phyloP scores from a whole-genome alignment of 2,888 invertebrate species.

The Hedychridium roseum region DNA sequence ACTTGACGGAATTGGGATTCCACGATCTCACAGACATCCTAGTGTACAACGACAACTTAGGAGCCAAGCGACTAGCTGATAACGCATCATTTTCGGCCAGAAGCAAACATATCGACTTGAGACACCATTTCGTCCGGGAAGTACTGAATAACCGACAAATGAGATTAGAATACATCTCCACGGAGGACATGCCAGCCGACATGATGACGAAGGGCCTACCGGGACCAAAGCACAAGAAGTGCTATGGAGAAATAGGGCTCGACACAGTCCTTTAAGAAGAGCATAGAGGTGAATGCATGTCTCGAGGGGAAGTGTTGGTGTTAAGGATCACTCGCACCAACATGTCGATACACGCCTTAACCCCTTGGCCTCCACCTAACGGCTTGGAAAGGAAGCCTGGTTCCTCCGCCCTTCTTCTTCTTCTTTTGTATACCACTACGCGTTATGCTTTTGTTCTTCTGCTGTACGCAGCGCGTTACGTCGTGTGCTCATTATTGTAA shows the following conservation, averaged over 20 bases:
- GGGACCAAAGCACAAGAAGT: conserved; percentile 7
- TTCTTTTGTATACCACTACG: no score
- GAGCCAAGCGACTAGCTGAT: conserved; percentile 10
- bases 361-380: no score
- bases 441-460: no score
- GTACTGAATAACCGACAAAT: conserved; percentile 7
- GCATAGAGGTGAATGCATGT: not conserved
- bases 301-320: conserved; percentile 3
- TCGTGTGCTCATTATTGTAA: no score
- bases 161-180: conserved; percentile 6
- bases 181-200: conserved; percentile 22
- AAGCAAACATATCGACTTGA: conserved; percentile 19
- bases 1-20: conserved; percentile 4
- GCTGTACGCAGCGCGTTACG: no score
- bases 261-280: not conserved
- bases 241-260: conserved; percentile 8
- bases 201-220: conserved; percentile 15
- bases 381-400: no score
- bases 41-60: conserved; percentile 18
- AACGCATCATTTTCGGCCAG: conserved; percentile 1
- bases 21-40: not conserved
- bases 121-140: conserved; percentile 20
- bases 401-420: no score
- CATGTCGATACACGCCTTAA: no score
- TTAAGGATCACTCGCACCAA: no score